Base-by-base conservation (phyloP, 2,888 invertebrate genomes). In the Antheraea yamamai region DNA sequence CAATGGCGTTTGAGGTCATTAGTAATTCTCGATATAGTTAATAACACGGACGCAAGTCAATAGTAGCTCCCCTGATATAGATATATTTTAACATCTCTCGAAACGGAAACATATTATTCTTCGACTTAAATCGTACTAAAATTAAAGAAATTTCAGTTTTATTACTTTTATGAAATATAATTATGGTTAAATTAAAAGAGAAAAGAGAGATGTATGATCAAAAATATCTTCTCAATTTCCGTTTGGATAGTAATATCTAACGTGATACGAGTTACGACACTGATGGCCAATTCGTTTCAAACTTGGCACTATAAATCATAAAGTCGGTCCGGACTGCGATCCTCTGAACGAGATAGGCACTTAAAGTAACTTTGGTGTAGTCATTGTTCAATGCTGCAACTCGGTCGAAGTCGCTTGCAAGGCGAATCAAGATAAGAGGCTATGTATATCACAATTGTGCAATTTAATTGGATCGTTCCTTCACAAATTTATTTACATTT, bases 291-390 rank as follows among this genome's bases (percentile, higher is more conserved):
- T 86, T 85, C 83, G 80, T 79, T 78, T 79, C 75, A 81, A 86
- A 87, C 78, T 83, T 84, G 76, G 79, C 77, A 82, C 73, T 80
- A 87, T 88, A 88, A 89, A 89, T 89, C 89, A 88, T 87, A 85
- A 87, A 89, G 86, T 89, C 86, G 79, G 79, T 80, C 79, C 79
- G 75, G 76, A 76, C 81, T 79, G 80, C 79, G 79, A 81, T 79
- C 81, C 81, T 79, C 72, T 76, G 77, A 72, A 78, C 81, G 77
- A 83, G 87, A 87, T 85, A 85, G 85, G 83, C 85, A 86, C 85
- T 89, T 85, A 79, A 87, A 87, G 77, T 87, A 81, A 84, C 85
- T 88, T 87, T 85, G 85, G 86, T 84, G 82, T 84, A 39, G 71
- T 10, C 61, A 84, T 82, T 84, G 83, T 83, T 83, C 82, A 83